These are phyloP conservation scores for Netelia melanura DNA, from an alignment of 2,888 invertebrate genomes.

Conservation along the genomic window DNA sequence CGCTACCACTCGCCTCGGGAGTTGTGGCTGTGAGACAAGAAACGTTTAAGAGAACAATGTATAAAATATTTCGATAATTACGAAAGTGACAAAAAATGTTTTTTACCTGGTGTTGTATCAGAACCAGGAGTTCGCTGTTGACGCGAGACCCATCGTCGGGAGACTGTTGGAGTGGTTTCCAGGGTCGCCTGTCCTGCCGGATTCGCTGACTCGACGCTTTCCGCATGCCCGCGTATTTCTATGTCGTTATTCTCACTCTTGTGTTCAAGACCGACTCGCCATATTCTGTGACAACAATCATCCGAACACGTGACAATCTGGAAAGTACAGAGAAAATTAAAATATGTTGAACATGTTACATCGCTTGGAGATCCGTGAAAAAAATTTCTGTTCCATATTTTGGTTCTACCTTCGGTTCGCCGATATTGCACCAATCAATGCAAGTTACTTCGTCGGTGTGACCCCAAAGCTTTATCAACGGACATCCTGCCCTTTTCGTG, in stretches of 20 bases:
- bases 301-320: conserved; percentile 93
- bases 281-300: conserved; percentile 92
- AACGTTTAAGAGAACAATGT: neutral
- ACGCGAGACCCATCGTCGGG: conserved; percentile 69
- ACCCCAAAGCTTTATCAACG: conserved; percentile 90
- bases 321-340: conserved; percentile 48
- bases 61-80: conserved; percentile 39
- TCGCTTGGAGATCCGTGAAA: neutral
- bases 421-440: conserved; percentile 91
- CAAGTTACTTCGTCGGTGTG: conserved; percentile 95
- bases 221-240: conserved; percentile 85
- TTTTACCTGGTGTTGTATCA: conserved; percentile 73
- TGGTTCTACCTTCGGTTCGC: conserved; percentile 85
- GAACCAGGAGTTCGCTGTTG: conserved; percentile 77
- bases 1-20: conserved; percentile 66
- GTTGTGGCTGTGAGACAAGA: conserved; percentile 65
- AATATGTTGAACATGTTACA: neutral
- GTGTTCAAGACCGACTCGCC: conserved; percentile 88
- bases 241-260: conserved; percentile 82
- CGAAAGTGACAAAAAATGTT: conserved; percentile 54
- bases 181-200: conserved; percentile 70
- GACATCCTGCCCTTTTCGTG: conserved; percentile 87
- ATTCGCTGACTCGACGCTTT: conserved; percentile 80
- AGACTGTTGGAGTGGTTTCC: conserved; percentile 79
- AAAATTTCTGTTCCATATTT: conserved; percentile 1